These are phyloP conservation scores for Lepidurus arcticus DNA, from an alignment of 1,140 invertebrate species.

Conservation along the genomic window DNA sequence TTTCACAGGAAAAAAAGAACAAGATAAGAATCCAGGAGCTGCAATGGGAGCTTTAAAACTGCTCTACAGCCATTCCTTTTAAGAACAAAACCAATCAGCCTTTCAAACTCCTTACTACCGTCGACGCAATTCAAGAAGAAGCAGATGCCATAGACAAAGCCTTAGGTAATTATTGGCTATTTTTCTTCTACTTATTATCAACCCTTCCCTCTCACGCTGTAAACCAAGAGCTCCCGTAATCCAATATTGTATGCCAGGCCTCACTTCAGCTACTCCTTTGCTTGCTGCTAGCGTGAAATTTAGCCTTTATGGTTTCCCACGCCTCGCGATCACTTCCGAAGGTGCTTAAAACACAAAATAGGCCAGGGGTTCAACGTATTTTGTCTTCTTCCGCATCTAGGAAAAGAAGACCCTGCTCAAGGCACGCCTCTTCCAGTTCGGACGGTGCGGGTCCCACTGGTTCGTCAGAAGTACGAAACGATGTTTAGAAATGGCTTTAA, in stretches of 20 bases:
- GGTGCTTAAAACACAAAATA: not conserved
- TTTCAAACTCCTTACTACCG: constrained; percentile 71
- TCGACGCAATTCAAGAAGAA: constrained; percentile 67
- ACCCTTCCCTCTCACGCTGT: not conserved
- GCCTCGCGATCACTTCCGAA: not conserved
- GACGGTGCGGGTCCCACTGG: not conserved
- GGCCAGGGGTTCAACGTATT: not conserved
- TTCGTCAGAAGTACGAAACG: not conserved
- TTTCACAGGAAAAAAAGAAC: constrained; percentile 59
- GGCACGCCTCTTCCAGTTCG: not conserved
- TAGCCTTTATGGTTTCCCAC: constrained; percentile 20
- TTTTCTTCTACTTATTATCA: not conserved
- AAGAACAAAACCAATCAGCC: constrained; percentile 63
- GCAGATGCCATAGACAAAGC: constrained; percentile 58
- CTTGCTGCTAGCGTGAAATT: constrained; percentile 33
- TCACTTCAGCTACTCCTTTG: constrained; percentile 26
- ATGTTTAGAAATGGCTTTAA: not conserved
- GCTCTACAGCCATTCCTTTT: constrained; percentile 78
- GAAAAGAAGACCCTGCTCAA: not conserved
- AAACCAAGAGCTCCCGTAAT: not conserved
- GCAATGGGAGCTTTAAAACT: constrained; percentile 76
- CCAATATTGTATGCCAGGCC: constrained; percentile 27
- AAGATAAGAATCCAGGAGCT: constrained; percentile 86
- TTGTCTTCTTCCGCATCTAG: not conserved
- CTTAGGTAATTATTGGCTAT: no score